Conservation (phyloP, 1,140 invertebrate species). For the Drosophila tristis region DNA sequence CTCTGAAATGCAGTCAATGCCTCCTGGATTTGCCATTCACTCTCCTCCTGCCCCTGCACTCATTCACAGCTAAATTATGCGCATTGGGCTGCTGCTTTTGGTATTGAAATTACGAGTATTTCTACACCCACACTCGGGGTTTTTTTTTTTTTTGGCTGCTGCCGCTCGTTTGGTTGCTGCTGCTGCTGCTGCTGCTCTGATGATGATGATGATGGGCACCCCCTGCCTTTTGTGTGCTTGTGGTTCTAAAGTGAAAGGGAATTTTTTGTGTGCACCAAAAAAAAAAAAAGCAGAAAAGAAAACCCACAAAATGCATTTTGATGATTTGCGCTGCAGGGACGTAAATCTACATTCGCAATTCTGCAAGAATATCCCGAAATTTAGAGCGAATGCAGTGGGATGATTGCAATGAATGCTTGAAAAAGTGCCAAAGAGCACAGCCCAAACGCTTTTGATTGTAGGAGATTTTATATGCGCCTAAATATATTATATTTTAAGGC, state of each 20-base stretch:
- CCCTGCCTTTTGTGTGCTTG: conserved; percentile 45
- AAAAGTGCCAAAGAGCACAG: conserved; percentile 4
- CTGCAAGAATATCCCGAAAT: conserved; percentile 11
- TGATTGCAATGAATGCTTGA: not conserved
- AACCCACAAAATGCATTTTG: conserved; percentile 51
- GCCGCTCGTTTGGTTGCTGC: conserved; percentile 24
- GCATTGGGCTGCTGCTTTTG: conserved; percentile 60
- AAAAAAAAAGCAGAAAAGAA: conserved; percentile 3
- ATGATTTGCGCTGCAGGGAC: conserved; percentile 53
- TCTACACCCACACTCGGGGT: no score
- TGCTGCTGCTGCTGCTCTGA: not conserved
- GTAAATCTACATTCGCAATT: conserved; percentile 57
- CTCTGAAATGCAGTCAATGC: conserved; percentile 67
- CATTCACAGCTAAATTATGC: conserved; percentile 58
- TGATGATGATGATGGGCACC: conserved; percentile 24
- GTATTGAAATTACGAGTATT: conserved; percentile 53
- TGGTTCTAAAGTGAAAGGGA: conserved; percentile 44
- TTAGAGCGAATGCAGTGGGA: conserved; percentile 7
- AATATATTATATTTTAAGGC: not conserved
- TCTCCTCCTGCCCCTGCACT: not conserved
- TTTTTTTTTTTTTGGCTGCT: conserved; percentile 42
- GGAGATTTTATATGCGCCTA: no score
- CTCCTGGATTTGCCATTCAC: conserved; percentile 27
- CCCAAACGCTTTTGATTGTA: conserved; percentile 8
- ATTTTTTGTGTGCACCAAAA: conserved; percentile 25